Percentiles rank a stretch among this genome's conserved stretches.
These are phyloP conservation scores for Bufo bufo DNA, from an alignment of 2,113 vertebrate species.

Conservation along the genomic window DNA sequence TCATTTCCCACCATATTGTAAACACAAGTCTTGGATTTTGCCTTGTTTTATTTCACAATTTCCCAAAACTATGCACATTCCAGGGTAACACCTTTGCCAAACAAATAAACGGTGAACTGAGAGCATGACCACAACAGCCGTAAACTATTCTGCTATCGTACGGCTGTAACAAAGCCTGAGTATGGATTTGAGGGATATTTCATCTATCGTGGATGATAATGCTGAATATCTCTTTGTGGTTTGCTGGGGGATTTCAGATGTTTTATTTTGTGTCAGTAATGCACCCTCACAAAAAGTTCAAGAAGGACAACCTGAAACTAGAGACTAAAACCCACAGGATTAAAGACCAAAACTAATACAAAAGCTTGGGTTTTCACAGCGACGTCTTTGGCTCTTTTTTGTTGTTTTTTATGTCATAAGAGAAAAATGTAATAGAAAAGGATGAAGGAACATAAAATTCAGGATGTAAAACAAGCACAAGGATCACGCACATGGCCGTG, in stretches of 20 bases:
- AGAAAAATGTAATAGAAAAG: constrained; percentile 31
- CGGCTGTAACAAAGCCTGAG: constrained; percentile 22
- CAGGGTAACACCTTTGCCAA: constrained; percentile 31
- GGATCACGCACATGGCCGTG: neutral
- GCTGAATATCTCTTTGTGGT: constrained; percentile 18
- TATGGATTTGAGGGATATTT: constrained; percentile 29
- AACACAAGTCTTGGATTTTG: constrained; percentile 29
- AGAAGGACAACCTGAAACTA: constrained; percentile 43
- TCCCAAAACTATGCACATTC: constrained; percentile 13
- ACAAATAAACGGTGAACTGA: constrained; percentile 35
- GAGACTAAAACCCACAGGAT: constrained; percentile 26
- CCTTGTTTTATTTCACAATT: constrained; percentile 35
- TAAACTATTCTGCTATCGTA: constrained; percentile 9
- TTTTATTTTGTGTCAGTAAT: constrained; percentile 53
- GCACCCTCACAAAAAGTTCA: constrained; percentile 49
- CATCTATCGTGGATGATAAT: constrained; percentile 15
- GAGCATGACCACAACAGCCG: constrained; percentile 3
- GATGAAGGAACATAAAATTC: neutral
- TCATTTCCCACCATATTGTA: constrained; percentile 38
- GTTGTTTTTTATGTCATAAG: constrained; percentile 22
- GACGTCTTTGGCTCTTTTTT: neutral
- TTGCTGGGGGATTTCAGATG: constrained; percentile 14
- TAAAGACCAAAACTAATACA: constrained; percentile 22
- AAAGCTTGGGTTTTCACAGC: constrained; percentile 9
- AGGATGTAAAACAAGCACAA: neutral